phyloP scores from a whole-genome alignment of 2,888 invertebrate genomes.

The Leptothorax acervorum region DNA sequence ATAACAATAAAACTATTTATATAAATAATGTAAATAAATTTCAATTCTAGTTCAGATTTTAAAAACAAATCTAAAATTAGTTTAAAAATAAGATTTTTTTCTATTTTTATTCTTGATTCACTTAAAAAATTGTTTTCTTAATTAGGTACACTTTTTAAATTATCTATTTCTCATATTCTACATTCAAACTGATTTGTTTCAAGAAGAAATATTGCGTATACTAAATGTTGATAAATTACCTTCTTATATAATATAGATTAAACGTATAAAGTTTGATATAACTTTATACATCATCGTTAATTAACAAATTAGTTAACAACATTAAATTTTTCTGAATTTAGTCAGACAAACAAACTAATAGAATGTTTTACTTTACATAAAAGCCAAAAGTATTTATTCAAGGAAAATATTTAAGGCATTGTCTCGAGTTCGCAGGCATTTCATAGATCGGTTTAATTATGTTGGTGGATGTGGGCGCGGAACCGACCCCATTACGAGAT shows the following conservation, averaged over 20 bases:
- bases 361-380: not conserved
- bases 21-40: not conserved
- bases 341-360: not conserved
- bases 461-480: slow-evolving; percentile 7
- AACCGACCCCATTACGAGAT: slow-evolving; percentile 7
- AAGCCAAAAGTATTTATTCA: not conserved
- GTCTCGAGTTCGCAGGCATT: not conserved
- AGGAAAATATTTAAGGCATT: not conserved
- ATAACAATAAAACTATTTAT: not conserved
- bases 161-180: not conserved
- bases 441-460: slow-evolving; percentile 36
- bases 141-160: not conserved
- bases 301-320: not conserved
- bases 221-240: not conserved
- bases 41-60: not conserved
- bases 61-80: not conserved
- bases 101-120: not conserved
- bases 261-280: not conserved
- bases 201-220: not conserved
- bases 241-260: not conserved
- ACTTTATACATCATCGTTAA: not conserved
- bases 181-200: not conserved
- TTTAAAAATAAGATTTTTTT: not conserved
- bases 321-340: not conserved
- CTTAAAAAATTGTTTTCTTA: not conserved